Evolutionary conservation across 2,113 vertebrate species (phyloP).

Genomic region (Strix uralensis): DNA sequence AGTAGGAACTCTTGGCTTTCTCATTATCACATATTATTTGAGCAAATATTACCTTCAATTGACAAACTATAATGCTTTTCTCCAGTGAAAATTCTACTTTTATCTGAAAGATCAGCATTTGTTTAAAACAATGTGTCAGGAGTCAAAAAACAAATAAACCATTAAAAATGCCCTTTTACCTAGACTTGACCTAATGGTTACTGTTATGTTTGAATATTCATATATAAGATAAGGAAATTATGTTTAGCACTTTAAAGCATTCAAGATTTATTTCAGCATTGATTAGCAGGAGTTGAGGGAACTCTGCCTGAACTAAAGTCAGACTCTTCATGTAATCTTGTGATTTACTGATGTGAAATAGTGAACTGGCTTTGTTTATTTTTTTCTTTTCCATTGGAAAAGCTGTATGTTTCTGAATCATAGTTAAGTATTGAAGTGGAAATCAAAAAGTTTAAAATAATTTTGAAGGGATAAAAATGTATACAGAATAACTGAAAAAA

Average conservation of each 20-base stretch:
- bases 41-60: background rate
- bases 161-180: background rate
- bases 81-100: constrained; percentile 3
- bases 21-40: background rate
- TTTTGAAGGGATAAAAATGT: background rate
- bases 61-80: background rate
- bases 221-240: constrained; percentile 23
- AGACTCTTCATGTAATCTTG: background rate
- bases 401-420: background rate
- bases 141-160: constrained; percentile 5
- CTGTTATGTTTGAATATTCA: constrained; percentile 28
- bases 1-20: background rate
- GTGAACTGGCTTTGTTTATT: background rate
- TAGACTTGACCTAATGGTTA: background rate
- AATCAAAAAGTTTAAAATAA: background rate
- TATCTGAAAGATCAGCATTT: constrained; percentile 41
- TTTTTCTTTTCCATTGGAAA: background rate
- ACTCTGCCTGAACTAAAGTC: background rate
- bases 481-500: background rate
- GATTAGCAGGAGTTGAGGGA: background rate
- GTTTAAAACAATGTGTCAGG: constrained; percentile 22
- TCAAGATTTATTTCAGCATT: constrained; percentile 2
- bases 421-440: background rate
- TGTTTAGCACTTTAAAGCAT: constrained; percentile 2
- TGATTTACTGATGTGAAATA: background rate